These are phyloP conservation scores for Drosophila anceps DNA, from an alignment of 2,888 invertebrate species.

Conservation along the genomic window DNA sequence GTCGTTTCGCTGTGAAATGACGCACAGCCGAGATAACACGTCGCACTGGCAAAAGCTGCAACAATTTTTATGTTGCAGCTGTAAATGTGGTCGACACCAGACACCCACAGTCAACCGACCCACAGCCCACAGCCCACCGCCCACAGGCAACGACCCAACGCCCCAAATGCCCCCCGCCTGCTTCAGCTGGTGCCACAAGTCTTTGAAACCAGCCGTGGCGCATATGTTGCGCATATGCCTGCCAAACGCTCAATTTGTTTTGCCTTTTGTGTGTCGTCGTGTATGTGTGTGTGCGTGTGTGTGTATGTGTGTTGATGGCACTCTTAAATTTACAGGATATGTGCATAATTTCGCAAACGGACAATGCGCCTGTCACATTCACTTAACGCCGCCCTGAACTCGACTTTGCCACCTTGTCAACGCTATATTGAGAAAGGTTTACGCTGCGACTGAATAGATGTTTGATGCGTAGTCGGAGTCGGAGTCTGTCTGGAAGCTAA, in stretches of 20 bases:
- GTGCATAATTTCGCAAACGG: slow-evolving; percentile 69
- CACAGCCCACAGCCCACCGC: not conserved
- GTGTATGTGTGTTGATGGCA: slow-evolving; percentile 58
- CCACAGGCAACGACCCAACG: slow-evolving; percentile 6
- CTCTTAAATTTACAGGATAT: slow-evolving; percentile 78
- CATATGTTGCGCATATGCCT: slow-evolving; percentile 55
- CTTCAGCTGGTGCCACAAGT: slow-evolving; percentile 13
- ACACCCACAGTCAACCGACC: not conserved
- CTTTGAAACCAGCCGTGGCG: slow-evolving; percentile 29
- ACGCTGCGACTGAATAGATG: not conserved
- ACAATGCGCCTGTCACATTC: slow-evolving; percentile 54
- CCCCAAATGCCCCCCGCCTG: slow-evolving; percentile 6
- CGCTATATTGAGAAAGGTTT: not conserved
- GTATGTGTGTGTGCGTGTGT: slow-evolving; percentile 14
- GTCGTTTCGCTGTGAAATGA: slow-evolving; percentile 76
- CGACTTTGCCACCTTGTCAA: slow-evolving; percentile 1
- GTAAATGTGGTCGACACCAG: slow-evolving; percentile 53
- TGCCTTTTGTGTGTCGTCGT: slow-evolving; percentile 67
- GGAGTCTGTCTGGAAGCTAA: not conserved
- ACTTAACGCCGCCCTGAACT: slow-evolving; percentile 25
- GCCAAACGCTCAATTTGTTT: slow-evolving; percentile 74
- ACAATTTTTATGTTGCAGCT: slow-evolving; percentile 73
- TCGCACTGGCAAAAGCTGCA: slow-evolving; percentile 67
- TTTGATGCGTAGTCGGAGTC: too few species aligned
- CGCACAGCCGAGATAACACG: slow-evolving; percentile 83